phyloP scores from a whole-genome alignment of 2,797 vertebrate genomes.

The Arnoldichthys spilopterus region DNA sequence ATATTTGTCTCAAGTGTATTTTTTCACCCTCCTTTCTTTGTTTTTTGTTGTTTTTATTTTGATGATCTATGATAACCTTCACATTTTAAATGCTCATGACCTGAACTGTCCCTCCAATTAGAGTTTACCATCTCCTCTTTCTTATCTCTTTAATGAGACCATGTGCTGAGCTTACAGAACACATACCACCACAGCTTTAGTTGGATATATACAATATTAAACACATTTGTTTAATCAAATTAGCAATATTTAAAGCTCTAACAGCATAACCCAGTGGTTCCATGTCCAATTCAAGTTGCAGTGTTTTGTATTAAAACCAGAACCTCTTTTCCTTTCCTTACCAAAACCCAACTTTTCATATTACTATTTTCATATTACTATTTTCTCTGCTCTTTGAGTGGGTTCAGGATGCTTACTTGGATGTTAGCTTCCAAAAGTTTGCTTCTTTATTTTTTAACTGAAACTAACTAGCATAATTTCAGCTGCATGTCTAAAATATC shows the following conservation, averaged over 20 bases:
- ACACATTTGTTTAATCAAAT: neutral
- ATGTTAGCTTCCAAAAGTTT: no score
- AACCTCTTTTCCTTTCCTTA: no score
- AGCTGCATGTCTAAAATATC: no score
- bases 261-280: no score
- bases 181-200: conserved; percentile 1
- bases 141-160: conserved; percentile 33
- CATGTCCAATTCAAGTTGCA: no score
- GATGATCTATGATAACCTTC: conserved; percentile 27
- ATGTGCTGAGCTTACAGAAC: conserved; percentile 1
- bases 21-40: neutral
- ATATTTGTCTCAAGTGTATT: neutral
- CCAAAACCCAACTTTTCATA: no score
- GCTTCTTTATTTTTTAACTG: no score
- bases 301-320: no score
- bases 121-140: conserved; percentile 21
- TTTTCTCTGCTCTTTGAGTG: no score
- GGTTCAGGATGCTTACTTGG: no score
- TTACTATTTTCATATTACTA: no score
- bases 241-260: neutral
- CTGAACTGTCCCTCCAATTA: neutral
- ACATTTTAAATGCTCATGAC: conserved; percentile 15
- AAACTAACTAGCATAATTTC: no score
- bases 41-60: conserved; percentile 13
- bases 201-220: neutral